Base-by-base conservation (phyloP, 2,888 invertebrate genomes). In the Palloptera scutellata region DNA sequence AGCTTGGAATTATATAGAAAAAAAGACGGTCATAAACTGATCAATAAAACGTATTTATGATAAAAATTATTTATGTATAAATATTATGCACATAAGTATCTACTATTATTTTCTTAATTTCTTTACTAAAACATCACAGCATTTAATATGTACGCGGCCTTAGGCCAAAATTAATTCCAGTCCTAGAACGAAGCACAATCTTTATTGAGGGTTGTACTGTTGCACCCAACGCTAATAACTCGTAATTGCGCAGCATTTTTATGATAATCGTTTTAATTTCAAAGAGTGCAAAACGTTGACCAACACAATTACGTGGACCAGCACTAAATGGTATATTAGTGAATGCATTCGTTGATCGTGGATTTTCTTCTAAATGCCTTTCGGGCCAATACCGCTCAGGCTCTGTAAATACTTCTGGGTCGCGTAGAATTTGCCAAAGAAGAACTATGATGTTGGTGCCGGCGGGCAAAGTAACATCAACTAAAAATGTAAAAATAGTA, bases 251-350 rank as follows among this genome's bases (percentile, higher is more conserved):
- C 63, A 84, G 43, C 52, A 83, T 70, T 58, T 82, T 81, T 3
- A 76, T 76, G 6, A 84, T 53, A 30, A 81, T 76, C 12, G 78
- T 77, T 59, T 83, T 82, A 45, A 83, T 73, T 69, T 83, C 82
- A 9, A 79, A 71, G 55, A 79, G 57, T 0, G 84, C 84, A 71
- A 80, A 83, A n/a, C 78, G 78, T 57, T 84, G 84, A 0, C 83
- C 83, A 66, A 83, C 80, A 66, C 83, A 83, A 68, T 84, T 91
- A 60, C 91, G 86, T 0, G 89, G 88, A 3, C 84, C 84, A 8
- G 83, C 84, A 68, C 82, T 83, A 52, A 85, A 85, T 1, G 84
- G 84, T 70, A 84, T 79, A 69, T 77, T 79, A 52, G 75, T 77
- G 58, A 74, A 80, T 2, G 73, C 71, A 64, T 70, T 77, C 12